Evolutionary conservation across 2,113 vertebrate genomes (phyloP).

Genomic region (Xiphorhynchus elegans): DNA sequence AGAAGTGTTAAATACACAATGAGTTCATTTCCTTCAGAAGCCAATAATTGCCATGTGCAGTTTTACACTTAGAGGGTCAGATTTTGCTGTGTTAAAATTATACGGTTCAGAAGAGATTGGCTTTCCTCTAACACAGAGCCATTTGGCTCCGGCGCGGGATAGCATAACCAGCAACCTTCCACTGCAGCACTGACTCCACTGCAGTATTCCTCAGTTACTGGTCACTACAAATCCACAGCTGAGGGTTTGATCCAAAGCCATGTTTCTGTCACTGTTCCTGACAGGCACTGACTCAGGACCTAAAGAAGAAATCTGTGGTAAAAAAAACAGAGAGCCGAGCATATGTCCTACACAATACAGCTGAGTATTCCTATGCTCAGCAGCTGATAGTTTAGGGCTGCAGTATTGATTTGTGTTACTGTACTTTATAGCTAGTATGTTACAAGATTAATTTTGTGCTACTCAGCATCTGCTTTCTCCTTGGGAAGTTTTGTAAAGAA

Average conservation of each 20-base stretch:
- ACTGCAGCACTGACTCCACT: slow-evolving; percentile 24
- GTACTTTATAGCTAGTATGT: slow-evolving; percentile 60
- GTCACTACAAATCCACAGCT: slow-evolving; percentile 3
- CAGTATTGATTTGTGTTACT: slow-evolving; percentile 69
- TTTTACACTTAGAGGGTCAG: slow-evolving; percentile 8
- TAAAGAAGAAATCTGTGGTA: neutral
- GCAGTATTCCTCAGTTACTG: neutral
- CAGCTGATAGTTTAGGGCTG: slow-evolving; percentile 21
- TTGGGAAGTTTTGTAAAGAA: slow-evolving; percentile 48
- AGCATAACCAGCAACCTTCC: neutral
- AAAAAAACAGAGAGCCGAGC: neutral
- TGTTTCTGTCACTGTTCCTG: slow-evolving; percentile 10
- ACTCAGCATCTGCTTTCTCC: slow-evolving; percentile 63
- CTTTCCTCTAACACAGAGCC: neutral
- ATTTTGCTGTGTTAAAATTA: slow-evolving; percentile 11
- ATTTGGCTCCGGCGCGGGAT: neutral
- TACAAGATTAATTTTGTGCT: slow-evolving; percentile 68
- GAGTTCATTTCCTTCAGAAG: slow-evolving; percentile 5
- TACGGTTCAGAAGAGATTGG: neutral
- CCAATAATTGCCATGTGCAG: neutral
- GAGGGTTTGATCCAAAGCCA: slow-evolving; percentile 2
- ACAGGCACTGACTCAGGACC: neutral
- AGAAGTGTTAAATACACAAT: neutral
- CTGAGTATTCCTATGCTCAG: slow-evolving; percentile 40
- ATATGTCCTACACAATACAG: slow-evolving; percentile 23